Evolutionary conservation across 1,140 invertebrate species (phyloP), one percentile per base, ranked within the genome.

Genomic region (Drosophila setifemur): DNA sequence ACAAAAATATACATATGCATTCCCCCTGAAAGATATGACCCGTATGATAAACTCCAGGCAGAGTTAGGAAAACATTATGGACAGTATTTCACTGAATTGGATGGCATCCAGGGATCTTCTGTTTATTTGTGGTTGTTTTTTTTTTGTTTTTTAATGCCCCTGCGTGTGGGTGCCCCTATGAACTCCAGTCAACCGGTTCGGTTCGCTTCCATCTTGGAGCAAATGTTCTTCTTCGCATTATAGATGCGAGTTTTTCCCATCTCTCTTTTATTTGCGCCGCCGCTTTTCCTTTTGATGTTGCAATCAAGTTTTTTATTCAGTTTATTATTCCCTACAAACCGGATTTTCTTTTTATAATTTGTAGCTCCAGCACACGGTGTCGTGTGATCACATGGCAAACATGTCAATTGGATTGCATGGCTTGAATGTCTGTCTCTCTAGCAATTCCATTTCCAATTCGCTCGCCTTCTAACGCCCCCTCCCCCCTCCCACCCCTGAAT

Each of bases 231-330:
- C n/a, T n/a, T n/a, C n/a, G n/a, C n/a, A n/a, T n/a, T 71, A 31
- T 50, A 35, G 47, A 42, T 31, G 73, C 21, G 18, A 72, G 29
- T 57, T 64, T 58, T 66, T 31, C n/a, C 9, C 43, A 6, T 2
- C 9, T 64, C 40, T 14, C 18, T 47, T 55, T 58, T 45, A 40
- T 49, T 52, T 74, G 45, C 55, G 44, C 31, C 55, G 44, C 31
- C 48, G 68, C 54, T 66, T 67, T 73, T 66, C 68, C 40, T 61
- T 78, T 79, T 79, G 57, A 67, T 77, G 73, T 72, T 53, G 74
- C 74, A 78, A 78, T 78, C 74, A 73, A 77, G 73, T 83, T 53
- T 61, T 53, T 33, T 52, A 52, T 43, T 42, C 21, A n/a, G 45
- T 70, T 71, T 21, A 43, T 42, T 35, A 64, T 50, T 28, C 31